A percentile compares a stretch with the other conserved stretches of the same genome.
These are phyloP conservation scores for Drosophila meridionalis DNA, from an alignment of 2,888 invertebrate species.

Conservation along the genomic window DNA sequence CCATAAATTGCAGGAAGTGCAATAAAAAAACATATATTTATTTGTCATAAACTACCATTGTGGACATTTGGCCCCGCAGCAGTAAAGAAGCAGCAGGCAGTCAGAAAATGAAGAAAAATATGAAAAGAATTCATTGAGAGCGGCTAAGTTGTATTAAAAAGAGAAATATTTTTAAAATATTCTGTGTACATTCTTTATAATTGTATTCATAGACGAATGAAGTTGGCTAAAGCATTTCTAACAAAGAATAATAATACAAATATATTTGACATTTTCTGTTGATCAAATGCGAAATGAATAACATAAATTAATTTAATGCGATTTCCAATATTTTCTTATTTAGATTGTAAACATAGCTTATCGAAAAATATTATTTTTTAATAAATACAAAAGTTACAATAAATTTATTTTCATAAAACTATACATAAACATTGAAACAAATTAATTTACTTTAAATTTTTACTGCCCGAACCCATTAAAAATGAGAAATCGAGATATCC, in stretches of 20 bases:
- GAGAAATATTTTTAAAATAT: not conserved
- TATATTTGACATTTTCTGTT: not conserved
- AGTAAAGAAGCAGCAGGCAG: conserved; percentile 37
- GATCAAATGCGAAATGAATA: too few species aligned
- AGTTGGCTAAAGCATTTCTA: not conserved
- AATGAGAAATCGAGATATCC: too few species aligned
- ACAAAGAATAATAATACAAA: not conserved
- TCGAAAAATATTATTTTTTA: too few species aligned
- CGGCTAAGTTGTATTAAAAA: not conserved
- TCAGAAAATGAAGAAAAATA: conserved; percentile 17
- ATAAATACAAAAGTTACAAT: too few species aligned
- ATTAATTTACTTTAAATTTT: too few species aligned
- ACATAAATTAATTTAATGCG: too few species aligned
- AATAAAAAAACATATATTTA: conserved; percentile 63
- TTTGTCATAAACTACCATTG: conserved; percentile 64
- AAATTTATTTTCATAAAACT: too few species aligned
- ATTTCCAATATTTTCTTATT: too few species aligned
- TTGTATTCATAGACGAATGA: not conserved
- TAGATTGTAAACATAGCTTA: too few species aligned
- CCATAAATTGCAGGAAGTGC: conserved; percentile 74
- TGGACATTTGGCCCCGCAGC: conserved; percentile 47
- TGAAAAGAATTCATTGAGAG: conserved; percentile 33
- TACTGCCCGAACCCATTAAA: too few species aligned
- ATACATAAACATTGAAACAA: too few species aligned
- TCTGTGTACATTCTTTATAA: not conserved